phyloP scores from a whole-genome alignment of 1,140 invertebrate species.

The Dendroctonus valens region DNA sequence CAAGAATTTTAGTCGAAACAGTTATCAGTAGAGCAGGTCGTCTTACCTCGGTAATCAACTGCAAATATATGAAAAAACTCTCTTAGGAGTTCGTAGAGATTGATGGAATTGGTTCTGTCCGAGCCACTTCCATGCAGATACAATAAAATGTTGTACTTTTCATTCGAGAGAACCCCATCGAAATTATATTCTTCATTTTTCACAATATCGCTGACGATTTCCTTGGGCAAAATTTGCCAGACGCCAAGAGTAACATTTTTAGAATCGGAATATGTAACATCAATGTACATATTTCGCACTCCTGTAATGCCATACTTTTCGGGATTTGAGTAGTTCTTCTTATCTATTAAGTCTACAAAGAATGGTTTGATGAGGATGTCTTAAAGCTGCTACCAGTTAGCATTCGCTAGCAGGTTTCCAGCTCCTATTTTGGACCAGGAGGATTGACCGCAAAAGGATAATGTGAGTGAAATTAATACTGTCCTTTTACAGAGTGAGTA shows the following conservation, averaged over 20 bases:
- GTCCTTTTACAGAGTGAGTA: not conserved
- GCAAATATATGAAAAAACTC: conserved; percentile 80
- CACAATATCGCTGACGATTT: conserved; percentile 41
- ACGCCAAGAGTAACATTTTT: conserved; percentile 57
- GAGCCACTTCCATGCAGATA: conserved; percentile 93
- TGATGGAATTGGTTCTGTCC: conserved; percentile 68
- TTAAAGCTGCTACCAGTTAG: conserved; percentile 11
- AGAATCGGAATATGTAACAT: conserved; percentile 54
- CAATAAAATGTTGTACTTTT: conserved; percentile 62
- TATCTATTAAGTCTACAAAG: conserved; percentile 35
- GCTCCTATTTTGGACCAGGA: not conserved
- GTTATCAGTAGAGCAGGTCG: not conserved
- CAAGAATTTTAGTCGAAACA: not conserved
- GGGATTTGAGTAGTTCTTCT: conserved; percentile 37
- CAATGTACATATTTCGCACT: conserved; percentile 69
- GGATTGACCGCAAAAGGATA: not conserved
- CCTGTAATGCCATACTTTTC: conserved; percentile 57
- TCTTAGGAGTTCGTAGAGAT: conserved; percentile 80
- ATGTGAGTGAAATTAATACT: not conserved
- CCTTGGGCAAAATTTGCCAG: conserved; percentile 54
- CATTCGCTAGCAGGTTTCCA: no score
- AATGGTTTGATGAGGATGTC: conserved; percentile 3
- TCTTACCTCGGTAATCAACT: conserved; percentile 83
- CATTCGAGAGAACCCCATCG: conserved; percentile 42
- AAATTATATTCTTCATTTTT: conserved; percentile 41